A percentile compares a stretch with the other conserved stretches of the same genome.
Evolutionary conservation across 1,140 invertebrate genomes (phyloP).

Genomic region (Halesus radiatus): DNA sequence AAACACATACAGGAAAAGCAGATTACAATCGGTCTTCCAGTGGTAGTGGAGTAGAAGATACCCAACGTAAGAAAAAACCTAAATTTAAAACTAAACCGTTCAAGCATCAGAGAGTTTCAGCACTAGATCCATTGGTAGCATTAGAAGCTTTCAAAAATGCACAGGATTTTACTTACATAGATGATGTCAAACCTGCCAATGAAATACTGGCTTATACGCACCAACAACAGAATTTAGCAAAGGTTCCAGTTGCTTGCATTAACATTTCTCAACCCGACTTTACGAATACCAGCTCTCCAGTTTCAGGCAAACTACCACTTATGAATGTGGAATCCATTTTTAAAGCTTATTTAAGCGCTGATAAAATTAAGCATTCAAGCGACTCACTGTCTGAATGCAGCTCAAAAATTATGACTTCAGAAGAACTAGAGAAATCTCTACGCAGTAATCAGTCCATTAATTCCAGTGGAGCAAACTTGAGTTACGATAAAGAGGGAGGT

Average conservation of each 20-base stretch:
- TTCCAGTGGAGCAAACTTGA: too few relatives aligned
- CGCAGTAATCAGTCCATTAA: too few relatives aligned
- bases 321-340: too few relatives aligned
- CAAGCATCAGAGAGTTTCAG: background rate
- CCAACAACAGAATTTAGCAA: background rate
- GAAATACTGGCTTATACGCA: background rate
- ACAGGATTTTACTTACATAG: background rate
- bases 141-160: background rate
- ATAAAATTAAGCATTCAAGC: too few relatives aligned
- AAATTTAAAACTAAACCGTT: background rate
- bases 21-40: background rate
- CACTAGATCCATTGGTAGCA: background rate
- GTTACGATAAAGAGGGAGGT: too few relatives aligned
- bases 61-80: background rate
- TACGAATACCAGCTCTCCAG: background rate
- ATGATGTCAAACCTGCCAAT: background rate
- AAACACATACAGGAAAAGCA: background rate
- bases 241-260: background rate
- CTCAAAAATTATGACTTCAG: too few relatives aligned
- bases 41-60: background rate
- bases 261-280: background rate
- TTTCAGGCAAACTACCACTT: background rate
- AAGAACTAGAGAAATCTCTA: too few relatives aligned
- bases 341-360: too few relatives aligned
- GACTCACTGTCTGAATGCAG: too few relatives aligned